Base-by-base conservation (phyloP, 1,140 invertebrate genomes). In the Philotrypesis tridentata region DNA sequence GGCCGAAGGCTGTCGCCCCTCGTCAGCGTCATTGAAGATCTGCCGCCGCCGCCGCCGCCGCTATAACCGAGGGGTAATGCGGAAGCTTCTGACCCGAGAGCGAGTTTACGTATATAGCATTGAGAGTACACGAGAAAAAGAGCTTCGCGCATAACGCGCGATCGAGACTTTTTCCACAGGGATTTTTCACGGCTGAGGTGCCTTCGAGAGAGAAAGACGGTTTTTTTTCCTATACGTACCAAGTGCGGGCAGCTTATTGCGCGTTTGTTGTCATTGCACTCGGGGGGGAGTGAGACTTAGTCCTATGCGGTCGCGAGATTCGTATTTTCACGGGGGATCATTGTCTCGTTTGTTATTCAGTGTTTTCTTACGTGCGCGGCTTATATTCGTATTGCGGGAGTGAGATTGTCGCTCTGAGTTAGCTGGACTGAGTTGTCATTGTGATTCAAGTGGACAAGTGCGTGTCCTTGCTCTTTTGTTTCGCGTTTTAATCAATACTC, bases 1-100 rank as follows among this genome's bases (percentile, higher is more conserved):
- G 86, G 86, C 85, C 87, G 48, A 55, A 89, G 86, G 87, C 90
- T 91, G 91, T 92, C 91, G 86, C 87, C 89, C 89, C 88, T 90
- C 86, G 88, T 91, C 90, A 92, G 87, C 82, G 29, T 87, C 83
- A 87, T 84, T 80, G 80, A 80, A 85, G 85, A 87, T 87, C 82
- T 84, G 83, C 23, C 83, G 75, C 74, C 21, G 31, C 67, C 0
- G 83, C 82, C 85, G 83, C 23, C 83, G 74, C 73, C 14, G 29
- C 65, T 0, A 72, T 81, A 80, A 65, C 74, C 67, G 63, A 77
- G 70, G 82, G 82, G 82, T 83, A 86, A 86, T 80, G 72, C 84
- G 85, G 87, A 87, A 89, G 88, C 86, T 86, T 87, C 48, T 89
- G 88, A 88, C 86, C 48, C 89, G 86, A 82, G 86, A 79, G 81